These are phyloP conservation scores for Phalacrocorax pelagicus DNA, from an alignment of 2,113 vertebrate species.

Conservation along the genomic window DNA sequence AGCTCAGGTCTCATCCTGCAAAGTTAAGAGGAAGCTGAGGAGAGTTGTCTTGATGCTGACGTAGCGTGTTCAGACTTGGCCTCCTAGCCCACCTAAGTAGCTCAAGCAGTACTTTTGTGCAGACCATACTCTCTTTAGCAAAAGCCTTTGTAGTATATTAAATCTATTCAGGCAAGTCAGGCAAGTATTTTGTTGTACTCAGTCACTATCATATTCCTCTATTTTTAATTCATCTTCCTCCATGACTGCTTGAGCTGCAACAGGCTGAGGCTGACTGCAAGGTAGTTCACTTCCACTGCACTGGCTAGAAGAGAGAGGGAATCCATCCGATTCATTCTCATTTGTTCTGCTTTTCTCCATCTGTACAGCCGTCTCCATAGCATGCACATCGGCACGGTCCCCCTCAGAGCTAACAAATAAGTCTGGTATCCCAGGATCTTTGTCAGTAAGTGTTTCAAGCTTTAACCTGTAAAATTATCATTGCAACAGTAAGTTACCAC, in stretches of 20 bases:
- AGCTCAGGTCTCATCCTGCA: background rate
- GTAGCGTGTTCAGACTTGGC: no score
- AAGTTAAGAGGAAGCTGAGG: background rate
- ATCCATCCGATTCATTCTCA: background rate
- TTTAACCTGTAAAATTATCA: conserved; percentile 74
- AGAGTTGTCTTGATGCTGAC: fast-evolving
- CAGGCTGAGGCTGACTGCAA: conserved; percentile 84
- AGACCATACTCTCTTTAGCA: background rate
- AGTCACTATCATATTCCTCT: conserved; percentile 89
- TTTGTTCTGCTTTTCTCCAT: background rate
- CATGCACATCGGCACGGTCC: background rate
- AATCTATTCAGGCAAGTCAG: background rate
- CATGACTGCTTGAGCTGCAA: conserved; percentile 65
- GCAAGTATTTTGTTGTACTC: background rate
- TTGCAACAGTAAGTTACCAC: background rate
- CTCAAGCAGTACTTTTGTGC: background rate
- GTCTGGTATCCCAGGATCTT: conserved; percentile 78
- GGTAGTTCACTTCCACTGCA: conserved; percentile 74
- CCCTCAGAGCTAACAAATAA: conserved; percentile 67
- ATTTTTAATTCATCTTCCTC: conserved; percentile 84
- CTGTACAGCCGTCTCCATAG: background rate
- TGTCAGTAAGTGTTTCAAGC: conserved; percentile 86
- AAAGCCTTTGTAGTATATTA: background rate
- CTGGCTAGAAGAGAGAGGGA: conserved; percentile 67
- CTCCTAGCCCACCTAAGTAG: background rate